A percentile compares a stretch with the other conserved stretches of the same genome.
Conservation (phyloP, 1,140 invertebrate species). For the Sarcophaga peregrina region DNA sequence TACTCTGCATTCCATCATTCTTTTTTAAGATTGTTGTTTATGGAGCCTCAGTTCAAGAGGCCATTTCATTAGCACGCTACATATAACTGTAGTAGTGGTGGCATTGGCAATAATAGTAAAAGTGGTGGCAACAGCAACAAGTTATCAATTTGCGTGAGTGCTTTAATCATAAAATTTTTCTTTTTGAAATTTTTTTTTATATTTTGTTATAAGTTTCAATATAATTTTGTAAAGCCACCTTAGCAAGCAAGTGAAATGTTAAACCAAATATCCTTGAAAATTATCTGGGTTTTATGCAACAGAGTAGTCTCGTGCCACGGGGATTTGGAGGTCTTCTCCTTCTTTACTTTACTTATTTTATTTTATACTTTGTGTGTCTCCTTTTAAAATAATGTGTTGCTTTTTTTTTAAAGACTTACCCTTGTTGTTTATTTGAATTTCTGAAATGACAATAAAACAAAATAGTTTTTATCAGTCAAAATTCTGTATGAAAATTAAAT, state of each 20-base stretch:
- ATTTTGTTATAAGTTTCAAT: too few species aligned
- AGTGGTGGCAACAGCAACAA: not conserved
- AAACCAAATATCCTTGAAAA: constrained; percentile 9
- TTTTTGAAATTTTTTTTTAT: too few species aligned
- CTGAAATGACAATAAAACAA: not conserved
- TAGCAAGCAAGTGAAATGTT: not conserved
- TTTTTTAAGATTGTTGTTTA: too few species aligned
- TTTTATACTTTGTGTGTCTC: not conserved
- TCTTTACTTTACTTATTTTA: too few species aligned
- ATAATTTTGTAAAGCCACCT: not conserved
- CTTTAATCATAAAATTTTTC: not conserved
- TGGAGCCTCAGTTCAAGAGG: too few species aligned
- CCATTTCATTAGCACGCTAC: too few species aligned
- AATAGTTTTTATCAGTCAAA: not conserved
- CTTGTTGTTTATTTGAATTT: not conserved
- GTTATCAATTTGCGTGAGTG: constrained; percentile 24
- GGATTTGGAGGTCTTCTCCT: not conserved
- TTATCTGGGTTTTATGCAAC: not conserved
- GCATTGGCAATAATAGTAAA: too few species aligned
- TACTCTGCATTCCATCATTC: too few species aligned
- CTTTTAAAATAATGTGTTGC: not conserved
- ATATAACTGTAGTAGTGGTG: too few species aligned
- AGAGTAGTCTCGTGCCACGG: not conserved
- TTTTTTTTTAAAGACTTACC: not conserved
- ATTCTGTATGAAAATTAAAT: too few species aligned